phyloP scores from a whole-genome alignment of 2,797 vertebrate genomes.

The Scolopax bukidnonensis region DNA sequence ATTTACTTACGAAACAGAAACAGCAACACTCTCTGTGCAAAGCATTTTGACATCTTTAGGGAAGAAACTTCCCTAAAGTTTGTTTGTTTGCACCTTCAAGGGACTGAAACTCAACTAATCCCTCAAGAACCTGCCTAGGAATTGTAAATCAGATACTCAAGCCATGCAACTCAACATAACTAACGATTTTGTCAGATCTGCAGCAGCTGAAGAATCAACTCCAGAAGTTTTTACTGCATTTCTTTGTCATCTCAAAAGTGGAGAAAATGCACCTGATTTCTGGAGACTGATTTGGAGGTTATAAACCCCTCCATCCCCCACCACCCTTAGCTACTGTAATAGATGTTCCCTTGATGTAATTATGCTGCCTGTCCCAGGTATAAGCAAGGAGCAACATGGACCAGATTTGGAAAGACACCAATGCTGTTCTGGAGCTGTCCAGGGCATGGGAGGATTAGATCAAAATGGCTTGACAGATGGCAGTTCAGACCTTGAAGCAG shows the following conservation, averaged over 20 bases:
- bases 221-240: not conserved
- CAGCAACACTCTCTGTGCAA: conserved; percentile 2
- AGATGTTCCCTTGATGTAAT: rapidly evolving
- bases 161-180: not conserved
- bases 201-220: not conserved
- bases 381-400: not conserved
- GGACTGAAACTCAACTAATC: conserved; percentile 60
- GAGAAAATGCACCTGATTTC: not conserved
- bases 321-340: not conserved
- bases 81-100: conserved; percentile 14
- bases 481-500: not conserved
- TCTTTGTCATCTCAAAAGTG: not conserved
- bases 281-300: not conserved
- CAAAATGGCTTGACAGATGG: not conserved
- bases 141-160: not conserved
- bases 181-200: conserved; percentile 13
- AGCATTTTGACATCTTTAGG: not conserved
- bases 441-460: not conserved
- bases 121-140: conserved; percentile 30
- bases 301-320: not conserved
- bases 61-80: conserved; percentile 20
- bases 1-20: conserved; percentile 3
- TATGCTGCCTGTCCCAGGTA: not conserved
- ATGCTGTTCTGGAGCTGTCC: not conserved
- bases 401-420: not conserved